These are phyloP conservation scores for Mizuhopecten yessoensis DNA, from an alignment of 1,140 invertebrate species.

Conservation along the genomic window DNA sequence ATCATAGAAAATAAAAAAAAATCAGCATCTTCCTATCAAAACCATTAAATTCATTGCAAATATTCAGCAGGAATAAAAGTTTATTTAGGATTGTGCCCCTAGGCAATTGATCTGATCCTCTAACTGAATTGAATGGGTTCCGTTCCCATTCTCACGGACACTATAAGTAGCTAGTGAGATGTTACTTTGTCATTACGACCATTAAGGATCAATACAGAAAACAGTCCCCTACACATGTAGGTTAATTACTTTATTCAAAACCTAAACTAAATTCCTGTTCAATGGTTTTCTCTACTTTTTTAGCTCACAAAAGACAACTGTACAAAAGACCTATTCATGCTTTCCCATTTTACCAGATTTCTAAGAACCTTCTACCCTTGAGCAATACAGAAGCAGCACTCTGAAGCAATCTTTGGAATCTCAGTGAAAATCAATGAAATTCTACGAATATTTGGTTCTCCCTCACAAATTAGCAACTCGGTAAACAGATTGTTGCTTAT, in stretches of 20 bases:
- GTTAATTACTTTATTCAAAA: background rate
- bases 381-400: constrained; percentile 1
- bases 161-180: background rate
- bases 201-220: background rate
- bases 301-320: background rate
- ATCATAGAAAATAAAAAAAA: background rate
- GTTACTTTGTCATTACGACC: background rate
- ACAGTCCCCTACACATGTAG: background rate
- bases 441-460: constrained; percentile 13
- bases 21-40: background rate
- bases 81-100: background rate
- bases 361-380: background rate
- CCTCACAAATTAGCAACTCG: constrained; percentile 7
- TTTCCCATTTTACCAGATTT: constrained; percentile 10
- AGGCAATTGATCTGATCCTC: background rate
- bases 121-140: background rate
- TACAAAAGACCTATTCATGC: background rate
- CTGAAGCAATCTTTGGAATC: constrained; percentile 14
- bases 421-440: constrained; percentile 29
- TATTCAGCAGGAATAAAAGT: background rate
- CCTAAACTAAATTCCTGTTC: background rate
- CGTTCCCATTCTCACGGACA: background rate
- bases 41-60: background rate
- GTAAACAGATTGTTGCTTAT: constrained; percentile 23
- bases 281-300: background rate